phyloP scores from a whole-genome alignment of 2,888 invertebrate genomes.

The Magallana nippona region DNA sequence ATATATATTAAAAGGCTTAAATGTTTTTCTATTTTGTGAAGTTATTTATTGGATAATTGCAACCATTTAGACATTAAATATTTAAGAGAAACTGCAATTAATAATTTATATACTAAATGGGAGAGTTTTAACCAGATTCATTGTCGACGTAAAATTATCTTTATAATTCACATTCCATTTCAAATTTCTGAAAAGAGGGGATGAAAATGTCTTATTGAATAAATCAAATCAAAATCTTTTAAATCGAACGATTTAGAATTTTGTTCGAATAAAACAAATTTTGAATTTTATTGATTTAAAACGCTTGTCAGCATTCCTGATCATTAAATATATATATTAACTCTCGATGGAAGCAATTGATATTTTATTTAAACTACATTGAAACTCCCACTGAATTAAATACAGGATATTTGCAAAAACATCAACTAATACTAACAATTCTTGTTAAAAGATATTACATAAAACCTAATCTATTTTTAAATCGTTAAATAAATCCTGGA shows the following conservation, averaged over 20 bases:
- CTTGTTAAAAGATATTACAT: too few relatives aligned
- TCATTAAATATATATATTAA: too few relatives aligned
- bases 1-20: conserved; percentile 21
- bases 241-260: not conserved
- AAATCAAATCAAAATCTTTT: not conserved
- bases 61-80: conserved; percentile 16
- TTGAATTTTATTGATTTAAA: not conserved
- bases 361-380: too few relatives aligned
- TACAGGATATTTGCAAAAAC: too few relatives aligned
- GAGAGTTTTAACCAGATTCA: not conserved
- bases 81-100: conserved; percentile 4
- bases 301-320: not conserved
- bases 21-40: conserved; percentile 7
- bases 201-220: conserved; percentile 1
- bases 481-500: too few relatives aligned
- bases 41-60: conserved; percentile 15
- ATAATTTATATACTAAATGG: conserved; percentile 12
- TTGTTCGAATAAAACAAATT: not conserved
- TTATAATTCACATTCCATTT: not conserved
- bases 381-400: too few relatives aligned
- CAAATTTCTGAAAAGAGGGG: not conserved
- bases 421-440: too few relatives aligned
- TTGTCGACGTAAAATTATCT: conserved; percentile 5
- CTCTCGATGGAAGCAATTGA: too few relatives aligned
- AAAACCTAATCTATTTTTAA: too few relatives aligned